A percentile compares a stretch with the other conserved stretches of the same genome.
Conservation (phyloP, 2,113 vertebrate genomes). For the Chionis minor region DNA sequence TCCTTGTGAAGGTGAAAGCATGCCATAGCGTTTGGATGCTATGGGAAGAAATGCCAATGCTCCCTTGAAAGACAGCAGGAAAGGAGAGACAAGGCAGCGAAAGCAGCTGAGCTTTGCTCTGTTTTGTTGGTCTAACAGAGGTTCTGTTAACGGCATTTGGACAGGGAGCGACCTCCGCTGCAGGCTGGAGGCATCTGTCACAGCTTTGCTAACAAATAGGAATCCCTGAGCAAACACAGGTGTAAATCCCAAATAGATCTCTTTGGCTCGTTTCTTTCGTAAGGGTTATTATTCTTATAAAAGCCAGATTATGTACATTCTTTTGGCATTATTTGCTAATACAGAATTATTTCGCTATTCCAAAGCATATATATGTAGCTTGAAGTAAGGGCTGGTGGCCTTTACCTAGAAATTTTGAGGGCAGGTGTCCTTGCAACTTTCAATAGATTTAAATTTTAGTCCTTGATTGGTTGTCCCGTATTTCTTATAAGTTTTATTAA, state of each 20-base stretch:
- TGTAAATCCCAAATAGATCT: background rate
- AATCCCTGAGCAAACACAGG: conserved; percentile 53
- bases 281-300: background rate
- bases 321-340: background rate
- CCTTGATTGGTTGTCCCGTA: background rate
- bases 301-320: background rate
- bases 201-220: conserved; percentile 23
- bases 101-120: conserved; percentile 3
- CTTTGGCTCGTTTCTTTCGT: background rate
- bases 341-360: background rate
- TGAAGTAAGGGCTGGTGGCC: background rate
- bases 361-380: background rate
- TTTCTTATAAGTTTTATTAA: background rate
- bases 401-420: background rate
- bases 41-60: background rate
- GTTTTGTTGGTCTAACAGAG: background rate
- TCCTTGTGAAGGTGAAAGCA: background rate
- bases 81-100: background rate
- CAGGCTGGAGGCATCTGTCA: conserved; percentile 19
- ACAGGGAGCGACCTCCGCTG: conserved; percentile 30
- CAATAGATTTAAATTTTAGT: background rate
- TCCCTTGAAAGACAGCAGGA: background rate
- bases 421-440: background rate
- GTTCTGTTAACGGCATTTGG: conserved; percentile 37
- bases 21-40: background rate